Base-by-base conservation (phyloP, 2,888 invertebrate species). In the Spisula subtruncata region DNA sequence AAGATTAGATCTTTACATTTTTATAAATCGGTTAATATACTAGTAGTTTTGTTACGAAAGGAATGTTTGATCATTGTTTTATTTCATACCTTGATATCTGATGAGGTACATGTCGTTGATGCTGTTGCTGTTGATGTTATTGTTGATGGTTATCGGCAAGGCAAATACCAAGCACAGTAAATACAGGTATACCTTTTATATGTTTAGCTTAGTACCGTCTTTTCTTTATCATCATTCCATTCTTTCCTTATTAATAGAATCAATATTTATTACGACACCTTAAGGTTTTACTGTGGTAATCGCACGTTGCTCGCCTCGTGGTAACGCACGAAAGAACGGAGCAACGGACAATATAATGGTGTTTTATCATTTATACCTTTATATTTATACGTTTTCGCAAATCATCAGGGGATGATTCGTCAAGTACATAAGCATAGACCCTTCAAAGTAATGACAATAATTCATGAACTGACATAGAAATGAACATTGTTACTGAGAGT, bases 401-500 rank as follows among this genome's bases (percentile, higher is more conserved):
- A 66, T 66, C 60, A 66, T 25, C 60, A 4, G 60, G 25, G 60
- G 25, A 20, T n/a, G 5, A 10, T 66, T 25, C 60, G 60, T 66
- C 25, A 10, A 66, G 60, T 66, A 25, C 60, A 66, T 25, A 25
- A n/a, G 25, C 60, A 12, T 8, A n/a, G 60, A 5, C 14, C 41
- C 46, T 56, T 83, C 83, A 71, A 14, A 46, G 46, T 25, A 83
- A 25, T 83, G 46, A 83, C 60, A 83, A 71, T 83, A 83, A 83
- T 83, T 83, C 83, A 83, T 71, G 83, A 83, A 46, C 29, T 71
- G 25, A 5, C 66, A 46, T 35, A 71, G 60, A 83, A 60, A 83
- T 84, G 48, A 84, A 25, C n/a, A 29, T 46, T 75, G 85, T 85
- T 85, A n/a, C n/a, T n/a, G n/a, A n/a, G n/a, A n/a, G n/a, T n/a